Evolutionary conservation across 2,797 vertebrate genomes (phyloP).

Genomic region (Epinephelus coioides): DNA sequence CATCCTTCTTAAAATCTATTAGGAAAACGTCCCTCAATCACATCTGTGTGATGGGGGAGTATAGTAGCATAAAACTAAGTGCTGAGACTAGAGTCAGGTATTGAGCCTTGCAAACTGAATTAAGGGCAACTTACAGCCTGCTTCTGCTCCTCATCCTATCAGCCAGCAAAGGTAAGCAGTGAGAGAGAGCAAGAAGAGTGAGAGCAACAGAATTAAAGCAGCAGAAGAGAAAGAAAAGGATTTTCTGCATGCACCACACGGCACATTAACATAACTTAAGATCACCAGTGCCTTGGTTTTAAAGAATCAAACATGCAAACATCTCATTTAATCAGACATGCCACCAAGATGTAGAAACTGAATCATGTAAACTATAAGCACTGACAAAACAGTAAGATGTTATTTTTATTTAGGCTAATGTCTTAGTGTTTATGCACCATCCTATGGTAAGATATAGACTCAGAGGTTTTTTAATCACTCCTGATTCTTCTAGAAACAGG

Average conservation of each 20-base stretch:
- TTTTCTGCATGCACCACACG: constrained; percentile 56
- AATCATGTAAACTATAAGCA: constrained; percentile 3
- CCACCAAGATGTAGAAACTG: constrained; percentile 7
- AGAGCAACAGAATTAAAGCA: constrained; percentile 69
- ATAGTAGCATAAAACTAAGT: constrained; percentile 43
- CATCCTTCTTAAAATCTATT: constrained; percentile 26
- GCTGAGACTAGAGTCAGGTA: constrained; percentile 42
- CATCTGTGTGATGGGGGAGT: constrained; percentile 39
- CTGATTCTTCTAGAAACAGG: background rate
- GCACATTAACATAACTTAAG: constrained; percentile 34
- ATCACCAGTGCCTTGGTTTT: constrained; percentile 25
- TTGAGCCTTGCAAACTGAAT: constrained; percentile 70
- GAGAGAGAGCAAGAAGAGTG: constrained; percentile 54
- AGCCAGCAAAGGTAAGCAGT: constrained; percentile 75
- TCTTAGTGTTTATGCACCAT: background rate
- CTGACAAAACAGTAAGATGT: background rate
- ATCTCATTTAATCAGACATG: constrained; percentile 39
- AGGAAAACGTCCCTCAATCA: constrained; percentile 36
- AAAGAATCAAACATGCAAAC: constrained; percentile 32
- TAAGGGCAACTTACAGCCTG: constrained; percentile 94
- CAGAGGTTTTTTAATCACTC: background rate
- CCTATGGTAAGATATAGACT: background rate
- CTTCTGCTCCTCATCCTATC: constrained; percentile 98
- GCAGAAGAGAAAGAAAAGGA: constrained; percentile 48
- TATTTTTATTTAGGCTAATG: background rate